Conservation (phyloP, 2,888 invertebrate genomes). For the Scaptomyza tumidula region DNA sequence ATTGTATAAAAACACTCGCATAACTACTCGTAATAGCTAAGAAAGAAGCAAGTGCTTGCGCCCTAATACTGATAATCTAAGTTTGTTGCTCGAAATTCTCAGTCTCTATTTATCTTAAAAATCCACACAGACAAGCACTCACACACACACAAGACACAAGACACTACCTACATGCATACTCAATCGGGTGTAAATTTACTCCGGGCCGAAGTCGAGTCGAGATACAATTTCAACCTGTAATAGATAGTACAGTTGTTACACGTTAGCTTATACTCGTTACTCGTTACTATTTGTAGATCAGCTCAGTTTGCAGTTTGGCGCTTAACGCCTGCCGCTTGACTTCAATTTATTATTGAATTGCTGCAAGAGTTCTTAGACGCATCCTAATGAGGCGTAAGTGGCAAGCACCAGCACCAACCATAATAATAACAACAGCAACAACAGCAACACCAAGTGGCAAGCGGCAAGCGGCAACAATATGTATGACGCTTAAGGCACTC, state of each 20-base stretch:
- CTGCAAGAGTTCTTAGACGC: slow-evolving; percentile 77
- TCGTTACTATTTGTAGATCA: slow-evolving; percentile 21
- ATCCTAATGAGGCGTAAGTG: slow-evolving; percentile 81
- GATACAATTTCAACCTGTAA: slow-evolving; percentile 13
- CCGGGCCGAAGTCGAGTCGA: neutral
- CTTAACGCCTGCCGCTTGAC: slow-evolving; percentile 42
- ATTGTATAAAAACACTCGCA: slow-evolving; percentile 18
- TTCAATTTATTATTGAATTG: slow-evolving; percentile 62
- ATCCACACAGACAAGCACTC: slow-evolving; percentile 1
- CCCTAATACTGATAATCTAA: slow-evolving; percentile 48
- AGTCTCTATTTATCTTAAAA: slow-evolving; percentile 44
- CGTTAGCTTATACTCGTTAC: slow-evolving; percentile 34
- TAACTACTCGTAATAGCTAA: slow-evolving; percentile 28
- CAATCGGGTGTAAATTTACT: neutral
- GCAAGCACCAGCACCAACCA: slow-evolving; percentile 64
- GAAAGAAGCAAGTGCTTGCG: slow-evolving; percentile 51
- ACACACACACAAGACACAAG: neutral
- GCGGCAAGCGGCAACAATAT: slow-evolving; percentile 26
- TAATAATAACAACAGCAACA: slow-evolving; percentile 43
- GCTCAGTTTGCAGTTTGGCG: slow-evolving; percentile 40
- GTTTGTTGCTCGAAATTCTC: slow-evolving; percentile 58
- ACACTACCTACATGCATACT: neutral
- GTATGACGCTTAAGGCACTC: slow-evolving; percentile 54
- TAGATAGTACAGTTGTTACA: slow-evolving; percentile 12
- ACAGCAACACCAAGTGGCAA: slow-evolving; percentile 10